These are phyloP conservation scores for Caenorhabditis sp. DNA, from an alignment of 2,888 invertebrate genomes.

Conservation along the genomic window DNA sequence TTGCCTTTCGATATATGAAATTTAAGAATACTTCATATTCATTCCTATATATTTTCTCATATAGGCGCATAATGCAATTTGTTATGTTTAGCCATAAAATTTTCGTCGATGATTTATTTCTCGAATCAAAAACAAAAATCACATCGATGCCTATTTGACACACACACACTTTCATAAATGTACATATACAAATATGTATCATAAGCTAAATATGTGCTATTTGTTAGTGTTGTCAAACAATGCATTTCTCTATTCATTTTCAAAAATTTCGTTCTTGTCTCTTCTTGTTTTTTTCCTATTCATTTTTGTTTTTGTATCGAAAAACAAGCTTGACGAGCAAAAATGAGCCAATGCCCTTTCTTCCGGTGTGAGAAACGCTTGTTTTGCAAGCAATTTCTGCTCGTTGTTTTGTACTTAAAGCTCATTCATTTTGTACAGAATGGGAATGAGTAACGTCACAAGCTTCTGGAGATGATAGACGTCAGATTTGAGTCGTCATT, in stretches of 20 bases:
- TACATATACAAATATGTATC: not conserved
- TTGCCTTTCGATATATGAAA: too few relatives aligned
- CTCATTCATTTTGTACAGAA: too few relatives aligned
- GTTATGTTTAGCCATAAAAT: not conserved
- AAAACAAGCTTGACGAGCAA: not conserved
- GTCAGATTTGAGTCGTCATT: too few relatives aligned
- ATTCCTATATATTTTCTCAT: too few relatives aligned
- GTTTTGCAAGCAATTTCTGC: not conserved
- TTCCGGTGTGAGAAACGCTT: not conserved
- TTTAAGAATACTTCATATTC: too few relatives aligned
- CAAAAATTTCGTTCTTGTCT: not conserved
- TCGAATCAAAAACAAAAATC: not conserved
- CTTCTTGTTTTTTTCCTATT: not conserved
- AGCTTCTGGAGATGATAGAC: too few relatives aligned
- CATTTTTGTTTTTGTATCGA: not conserved
- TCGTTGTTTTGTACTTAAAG: not conserved
- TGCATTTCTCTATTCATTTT: not conserved
- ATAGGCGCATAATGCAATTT: too few relatives aligned
- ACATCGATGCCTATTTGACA: not conserved
- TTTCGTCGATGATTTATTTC: not conserved
- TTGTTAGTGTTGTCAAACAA: not conserved
- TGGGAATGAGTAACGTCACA: too few relatives aligned
- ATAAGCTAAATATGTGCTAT: not conserved
- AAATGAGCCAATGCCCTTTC: not conserved
- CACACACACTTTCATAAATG: not conserved